These are phyloP conservation scores for Byasa hedistus DNA, from an alignment of 2,888 invertebrate genomes.

Conservation along the genomic window DNA sequence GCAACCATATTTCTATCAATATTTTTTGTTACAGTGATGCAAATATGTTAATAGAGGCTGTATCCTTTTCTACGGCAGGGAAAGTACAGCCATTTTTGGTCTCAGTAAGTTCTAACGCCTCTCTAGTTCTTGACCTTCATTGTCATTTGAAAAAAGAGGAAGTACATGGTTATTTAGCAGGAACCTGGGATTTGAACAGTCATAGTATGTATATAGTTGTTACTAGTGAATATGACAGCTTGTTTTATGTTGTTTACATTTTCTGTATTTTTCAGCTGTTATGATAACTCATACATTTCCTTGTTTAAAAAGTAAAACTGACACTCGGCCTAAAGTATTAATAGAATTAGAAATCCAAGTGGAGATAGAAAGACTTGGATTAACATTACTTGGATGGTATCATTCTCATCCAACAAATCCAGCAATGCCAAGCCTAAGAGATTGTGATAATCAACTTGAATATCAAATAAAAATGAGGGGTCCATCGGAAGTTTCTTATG, in stretches of 20 bases:
- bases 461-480: constrained; percentile 98
- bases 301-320: constrained; percentile 89
- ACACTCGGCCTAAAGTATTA: constrained; percentile 86
- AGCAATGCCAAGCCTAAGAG: constrained; percentile 91
- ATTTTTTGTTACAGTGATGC: constrained; percentile 84
- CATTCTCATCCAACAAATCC: constrained; percentile 95
- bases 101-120: constrained; percentile 91
- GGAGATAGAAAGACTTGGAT: constrained; percentile 89
- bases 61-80: constrained; percentile 91
- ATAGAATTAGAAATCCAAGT: constrained; percentile 91
- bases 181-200: constrained; percentile 95
- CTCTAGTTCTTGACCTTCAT: constrained; percentile 94
- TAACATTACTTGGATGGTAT: constrained; percentile 95
- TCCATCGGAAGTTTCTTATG: constrained; percentile 92
- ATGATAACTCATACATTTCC: constrained; percentile 94
- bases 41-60: constrained; percentile 93
- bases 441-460: constrained; percentile 95
- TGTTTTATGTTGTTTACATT: neutral
- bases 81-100: constrained; percentile 96
- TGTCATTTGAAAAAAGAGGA: constrained; percentile 96
- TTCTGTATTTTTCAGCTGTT: constrained; percentile 82
- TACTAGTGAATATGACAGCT: no score
- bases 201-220: constrained; percentile 85
- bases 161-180: constrained; percentile 97
- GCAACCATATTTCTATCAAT: neutral